Evolutionary conservation across 2,113 vertebrate species (phyloP).

Genomic region (Montifringilla adamsi): DNA sequence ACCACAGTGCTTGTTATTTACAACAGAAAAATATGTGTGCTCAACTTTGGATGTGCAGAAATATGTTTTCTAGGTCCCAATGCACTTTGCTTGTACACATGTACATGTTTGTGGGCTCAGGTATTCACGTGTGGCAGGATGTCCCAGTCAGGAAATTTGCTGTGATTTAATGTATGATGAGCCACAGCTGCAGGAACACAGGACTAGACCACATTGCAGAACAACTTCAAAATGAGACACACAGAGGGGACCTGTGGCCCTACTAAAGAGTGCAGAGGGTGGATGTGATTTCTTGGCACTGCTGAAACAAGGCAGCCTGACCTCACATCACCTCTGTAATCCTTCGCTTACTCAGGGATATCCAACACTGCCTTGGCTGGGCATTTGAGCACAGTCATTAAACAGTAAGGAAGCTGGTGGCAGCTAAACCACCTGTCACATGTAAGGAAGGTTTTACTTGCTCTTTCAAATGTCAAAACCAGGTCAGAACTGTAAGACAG

Average conservation of each 20-base stretch:
- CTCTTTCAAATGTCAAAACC: slow-evolving; percentile 43
- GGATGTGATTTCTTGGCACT: not conserved
- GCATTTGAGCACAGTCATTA: not conserved
- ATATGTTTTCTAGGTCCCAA: rapidly evolving
- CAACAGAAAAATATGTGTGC: not conserved
- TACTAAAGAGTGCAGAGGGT: not conserved
- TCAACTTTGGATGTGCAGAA: not conserved
- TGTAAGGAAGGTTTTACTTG: not conserved
- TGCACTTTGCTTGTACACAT: not conserved
- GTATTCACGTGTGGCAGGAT: rapidly evolving
- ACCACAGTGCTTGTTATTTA: not conserved
- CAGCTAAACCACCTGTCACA: not conserved
- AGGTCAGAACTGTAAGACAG: slow-evolving; percentile 9
- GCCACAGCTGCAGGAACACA: not conserved
- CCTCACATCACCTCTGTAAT: not conserved
- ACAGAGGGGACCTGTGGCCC: not conserved
- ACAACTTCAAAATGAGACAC: not conserved
- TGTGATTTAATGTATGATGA: not conserved
- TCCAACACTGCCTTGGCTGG: not conserved
- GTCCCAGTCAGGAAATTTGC: not conserved
- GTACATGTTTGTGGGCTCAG: not conserved
- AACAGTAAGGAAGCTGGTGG: not conserved
- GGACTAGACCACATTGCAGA: not conserved
- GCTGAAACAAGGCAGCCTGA: not conserved
- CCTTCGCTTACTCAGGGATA: not conserved